Evolutionary conservation across 2,113 vertebrate genomes (phyloP).

Genomic region (Coturnix japonica): DNA sequence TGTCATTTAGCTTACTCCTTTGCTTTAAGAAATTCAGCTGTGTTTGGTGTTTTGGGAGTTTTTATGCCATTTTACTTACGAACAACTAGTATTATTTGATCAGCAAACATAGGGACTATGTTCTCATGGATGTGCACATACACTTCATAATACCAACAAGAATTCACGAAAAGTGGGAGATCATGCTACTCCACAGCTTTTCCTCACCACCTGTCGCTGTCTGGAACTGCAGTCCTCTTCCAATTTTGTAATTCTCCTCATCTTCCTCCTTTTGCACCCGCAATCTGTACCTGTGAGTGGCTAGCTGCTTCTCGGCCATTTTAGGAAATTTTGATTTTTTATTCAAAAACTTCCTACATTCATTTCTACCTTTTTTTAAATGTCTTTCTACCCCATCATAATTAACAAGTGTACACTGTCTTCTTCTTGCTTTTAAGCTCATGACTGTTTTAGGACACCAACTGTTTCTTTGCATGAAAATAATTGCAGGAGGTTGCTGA

Average conservation of each 20-base stretch:
- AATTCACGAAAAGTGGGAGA: background rate
- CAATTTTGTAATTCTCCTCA: background rate
- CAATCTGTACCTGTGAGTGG: background rate
- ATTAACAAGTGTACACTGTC: background rate
- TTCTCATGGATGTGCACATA: no score
- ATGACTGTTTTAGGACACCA: background rate
- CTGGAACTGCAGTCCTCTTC: background rate
- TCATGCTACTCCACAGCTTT: fast-evolving
- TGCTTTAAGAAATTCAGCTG: background rate
- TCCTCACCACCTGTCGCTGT: background rate
- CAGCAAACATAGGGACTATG: background rate
- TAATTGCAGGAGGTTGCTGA: background rate
- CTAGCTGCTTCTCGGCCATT: background rate
- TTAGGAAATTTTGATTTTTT: background rate
- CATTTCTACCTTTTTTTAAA: background rate
- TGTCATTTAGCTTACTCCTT: background rate
- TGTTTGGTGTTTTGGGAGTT: background rate
- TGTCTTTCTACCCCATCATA: background rate
- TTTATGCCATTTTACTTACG: background rate
- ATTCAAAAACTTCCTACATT: background rate
- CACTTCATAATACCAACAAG: background rate
- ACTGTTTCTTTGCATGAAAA: conserved; percentile 15
- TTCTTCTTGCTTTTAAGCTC: background rate
- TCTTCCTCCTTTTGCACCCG: background rate
- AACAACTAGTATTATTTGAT: background rate